Base-by-base conservation (phyloP, 2,888 invertebrate species). In the Brachyopa scutellaris region DNA sequence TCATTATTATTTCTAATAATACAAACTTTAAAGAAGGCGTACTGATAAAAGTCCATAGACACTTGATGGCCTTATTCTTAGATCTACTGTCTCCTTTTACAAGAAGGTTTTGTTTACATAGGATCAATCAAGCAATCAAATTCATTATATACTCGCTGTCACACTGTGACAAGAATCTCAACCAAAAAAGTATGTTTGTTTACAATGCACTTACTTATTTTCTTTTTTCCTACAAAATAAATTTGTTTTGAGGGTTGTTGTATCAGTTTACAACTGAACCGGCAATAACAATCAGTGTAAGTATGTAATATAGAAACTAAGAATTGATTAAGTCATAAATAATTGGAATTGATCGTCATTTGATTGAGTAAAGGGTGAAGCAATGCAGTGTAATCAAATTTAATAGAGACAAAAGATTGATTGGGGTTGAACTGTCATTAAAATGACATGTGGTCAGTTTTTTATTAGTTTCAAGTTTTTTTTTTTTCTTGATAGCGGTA, bases 151-250 rank as follows among this genome's bases (percentile, higher is more conserved):
- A 26, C 6, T 7, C 13, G n/a, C 26, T 47, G 29, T 45, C 33
- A 33, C 9, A 2, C 6, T 67, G 17, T 38, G 49, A 53, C 26
- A 29, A 29, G 23, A 11, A 49, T 13, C 31, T 21, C 13, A 40
- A 36, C 29, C 29, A 4, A 0, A 49, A 29, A 33, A 29, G 5
- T 5, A n/a, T 36, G 23, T 38, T 42, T 42, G 29, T 31, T 61
- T 61, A 6, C 31, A 45, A 11, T 61, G 59, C 31, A 61, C 42
- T 31, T 45, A 31, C 36, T 31, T 31, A 6, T 6, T 6, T 26
- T 26, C 6, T 26, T 26, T 5, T 26, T 26, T 26, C n/a, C n/a
- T n/a, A n/a, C n/a, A n/a, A n/a, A n/a, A n/a, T n/a, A n/a, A n/a
- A n/a, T n/a, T n/a, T n/a, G n/a, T n/a, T n/a, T n/a, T n/a, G n/a